These are phyloP conservation scores for Clinocottus analis DNA, from an alignment of 2,113 vertebrate genomes.

Conservation along the genomic window DNA sequence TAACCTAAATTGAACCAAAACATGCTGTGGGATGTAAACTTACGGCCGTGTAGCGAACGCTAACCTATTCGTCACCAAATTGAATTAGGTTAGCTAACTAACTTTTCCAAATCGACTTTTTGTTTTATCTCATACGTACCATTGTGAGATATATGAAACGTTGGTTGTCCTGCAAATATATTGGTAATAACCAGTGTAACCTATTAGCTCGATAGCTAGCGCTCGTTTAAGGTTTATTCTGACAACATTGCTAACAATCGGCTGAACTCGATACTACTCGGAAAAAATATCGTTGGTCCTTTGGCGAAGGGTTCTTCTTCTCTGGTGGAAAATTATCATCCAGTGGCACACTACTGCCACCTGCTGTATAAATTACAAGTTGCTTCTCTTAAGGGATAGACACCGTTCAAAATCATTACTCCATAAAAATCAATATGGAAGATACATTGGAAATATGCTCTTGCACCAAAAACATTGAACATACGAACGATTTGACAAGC, in stretches of 20 bases:
- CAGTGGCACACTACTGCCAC: not conserved
- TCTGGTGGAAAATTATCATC: not conserved
- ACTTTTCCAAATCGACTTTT: not conserved
- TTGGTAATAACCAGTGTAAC: not conserved
- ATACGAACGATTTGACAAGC: too few species aligned
- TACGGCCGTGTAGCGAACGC: not conserved
- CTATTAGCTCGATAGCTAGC: not conserved
- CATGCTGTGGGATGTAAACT: not conserved
- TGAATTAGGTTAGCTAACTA: not conserved
- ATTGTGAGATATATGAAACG: constrained; percentile 4
- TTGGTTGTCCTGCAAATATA: not conserved
- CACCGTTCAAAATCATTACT: not conserved
- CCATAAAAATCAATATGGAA: not conserved
- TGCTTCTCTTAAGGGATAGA: not conserved
- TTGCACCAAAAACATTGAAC: too few species aligned
- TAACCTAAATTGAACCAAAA: not conserved
- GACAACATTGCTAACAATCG: constrained; percentile 23
- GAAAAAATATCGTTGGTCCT: not conserved
- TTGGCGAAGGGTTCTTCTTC: constrained; percentile 62
- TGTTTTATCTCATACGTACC: not conserved
- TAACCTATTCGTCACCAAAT: not conserved
- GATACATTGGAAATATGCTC: not conserved
- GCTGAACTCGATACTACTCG: constrained; percentile 7
- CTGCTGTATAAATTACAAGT: not conserved
- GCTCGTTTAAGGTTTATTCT: not conserved